phyloP scores from a whole-genome alignment of 2,797 vertebrate genomes.

The Parotocinclus haroldoi region DNA sequence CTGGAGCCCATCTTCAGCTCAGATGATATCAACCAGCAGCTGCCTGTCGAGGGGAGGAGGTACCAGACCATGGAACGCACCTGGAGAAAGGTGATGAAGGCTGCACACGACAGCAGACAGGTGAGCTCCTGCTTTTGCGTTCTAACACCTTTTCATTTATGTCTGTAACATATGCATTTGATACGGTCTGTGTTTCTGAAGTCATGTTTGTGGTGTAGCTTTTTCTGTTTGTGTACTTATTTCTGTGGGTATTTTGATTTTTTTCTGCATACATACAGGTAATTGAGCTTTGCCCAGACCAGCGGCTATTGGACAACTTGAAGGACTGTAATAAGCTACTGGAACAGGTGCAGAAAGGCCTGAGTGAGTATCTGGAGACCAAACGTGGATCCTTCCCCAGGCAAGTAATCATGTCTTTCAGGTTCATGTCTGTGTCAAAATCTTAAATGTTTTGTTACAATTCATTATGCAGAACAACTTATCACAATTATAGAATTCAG shows the following conservation, averaged over 20 bases:
- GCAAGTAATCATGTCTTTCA: conserved; percentile 40
- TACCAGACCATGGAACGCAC: conserved; percentile 80
- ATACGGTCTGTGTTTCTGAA: background rate
- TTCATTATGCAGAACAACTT: no score
- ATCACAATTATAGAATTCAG: no score
- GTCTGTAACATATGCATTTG: background rate
- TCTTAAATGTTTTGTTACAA: no score
- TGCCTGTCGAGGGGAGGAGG: conserved; percentile 79
- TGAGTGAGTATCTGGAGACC: conserved; percentile 87
- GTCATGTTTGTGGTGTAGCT: background rate
- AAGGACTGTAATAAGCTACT: conserved; percentile 76
- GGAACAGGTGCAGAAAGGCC: conserved; percentile 86
- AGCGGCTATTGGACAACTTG: conserved; percentile 72
- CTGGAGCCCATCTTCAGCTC: conserved; percentile 91
- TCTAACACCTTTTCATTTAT: no score
- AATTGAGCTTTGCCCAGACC: conserved; percentile 81
- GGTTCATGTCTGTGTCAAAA: no score
- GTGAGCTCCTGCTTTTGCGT: conserved; percentile 50
- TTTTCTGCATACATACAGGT: conserved; percentile 65
- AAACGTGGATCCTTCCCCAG: conserved; percentile 82
- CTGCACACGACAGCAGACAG: conserved; percentile 74
- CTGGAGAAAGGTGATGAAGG: conserved; percentile 85
- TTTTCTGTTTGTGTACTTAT: conserved; percentile 9
- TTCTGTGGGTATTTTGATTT: background rate
- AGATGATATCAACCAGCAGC: conserved; percentile 85